Percentiles rank a stretch among this genome's conserved stretches.
Conservation (phyloP, 2,113 vertebrate genomes). For the Merops nubicus region DNA sequence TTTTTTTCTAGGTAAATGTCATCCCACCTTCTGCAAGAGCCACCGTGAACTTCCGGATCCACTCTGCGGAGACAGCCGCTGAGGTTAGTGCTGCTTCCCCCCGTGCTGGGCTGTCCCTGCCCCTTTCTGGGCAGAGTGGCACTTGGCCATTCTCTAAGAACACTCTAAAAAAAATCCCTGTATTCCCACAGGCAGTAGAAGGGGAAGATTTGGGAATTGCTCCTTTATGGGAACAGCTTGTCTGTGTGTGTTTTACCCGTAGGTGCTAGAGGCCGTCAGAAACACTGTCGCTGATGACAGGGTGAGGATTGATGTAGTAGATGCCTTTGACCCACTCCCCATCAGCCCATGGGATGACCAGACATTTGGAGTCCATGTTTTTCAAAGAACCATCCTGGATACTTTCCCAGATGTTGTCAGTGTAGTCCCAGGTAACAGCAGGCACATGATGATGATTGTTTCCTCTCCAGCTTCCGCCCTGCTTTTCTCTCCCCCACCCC, state of each 20-base stretch:
- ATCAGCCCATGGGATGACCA: conserved; percentile 84
- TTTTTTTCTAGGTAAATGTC: conserved; percentile 81
- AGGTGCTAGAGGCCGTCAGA: conserved; percentile 85
- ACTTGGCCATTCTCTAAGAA: neutral
- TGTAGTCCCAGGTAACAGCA: conserved; percentile 85
- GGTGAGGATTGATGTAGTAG: conserved; percentile 82
- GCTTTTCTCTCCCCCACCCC: neutral
- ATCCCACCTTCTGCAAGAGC: conserved; percentile 86
- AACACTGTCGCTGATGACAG: conserved; percentile 83
- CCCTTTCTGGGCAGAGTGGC: neutral
- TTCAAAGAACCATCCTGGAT: conserved; percentile 85
- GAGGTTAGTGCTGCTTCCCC: conserved; percentile 85
- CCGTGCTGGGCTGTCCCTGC: too few relatives aligned
- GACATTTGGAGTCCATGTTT: conserved; percentile 87
- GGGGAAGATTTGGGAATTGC: neutral
- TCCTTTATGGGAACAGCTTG: neutral
- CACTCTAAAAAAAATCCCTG: too few relatives aligned
- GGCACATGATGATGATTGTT: conserved; percentile 27
- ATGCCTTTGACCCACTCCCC: conserved; percentile 85
- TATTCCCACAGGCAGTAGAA: neutral
- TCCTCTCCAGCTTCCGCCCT: conserved; percentile 43
- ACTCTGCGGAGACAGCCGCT: conserved; percentile 83
- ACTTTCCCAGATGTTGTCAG: conserved; percentile 84
- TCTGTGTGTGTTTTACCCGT: neutral
- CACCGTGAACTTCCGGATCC: conserved; percentile 87